These are phyloP conservation scores for Sarcophaga peregrina DNA, from an alignment of 1,140 invertebrate species.

Conservation along the genomic window DNA sequence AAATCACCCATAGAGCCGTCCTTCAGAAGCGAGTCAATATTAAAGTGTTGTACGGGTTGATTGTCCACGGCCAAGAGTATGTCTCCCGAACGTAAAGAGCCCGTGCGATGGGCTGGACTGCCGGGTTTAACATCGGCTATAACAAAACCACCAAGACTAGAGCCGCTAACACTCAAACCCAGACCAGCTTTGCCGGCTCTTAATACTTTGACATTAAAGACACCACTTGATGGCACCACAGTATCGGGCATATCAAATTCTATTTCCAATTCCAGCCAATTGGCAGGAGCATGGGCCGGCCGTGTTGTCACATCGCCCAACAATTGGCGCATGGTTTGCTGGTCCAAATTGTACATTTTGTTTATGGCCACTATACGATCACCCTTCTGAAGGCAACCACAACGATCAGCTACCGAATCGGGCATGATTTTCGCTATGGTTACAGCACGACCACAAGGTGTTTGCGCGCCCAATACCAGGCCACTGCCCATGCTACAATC, in stretches of 20 bases:
- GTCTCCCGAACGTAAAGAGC: constrained; percentile 87
- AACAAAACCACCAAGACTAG: constrained; percentile 70
- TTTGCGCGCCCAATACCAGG: constrained; percentile 54
- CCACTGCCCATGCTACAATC: constrained; percentile 65
- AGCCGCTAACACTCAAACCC: constrained; percentile 86
- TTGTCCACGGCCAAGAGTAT: constrained; percentile 89
- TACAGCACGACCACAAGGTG: constrained; percentile 52
- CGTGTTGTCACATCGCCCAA: constrained; percentile 56
- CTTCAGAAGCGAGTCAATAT: constrained; percentile 63
- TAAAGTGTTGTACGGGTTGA: constrained; percentile 79
- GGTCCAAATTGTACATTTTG: constrained; percentile 73
- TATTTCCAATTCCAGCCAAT: constrained; percentile 75
- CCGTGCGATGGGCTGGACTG: constrained; percentile 89
- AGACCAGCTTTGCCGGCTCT: constrained; percentile 79
- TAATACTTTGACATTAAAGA: constrained; percentile 89
- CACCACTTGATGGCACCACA: constrained; percentile 88
- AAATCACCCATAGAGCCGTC: constrained; percentile 53
- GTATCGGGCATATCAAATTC: constrained; percentile 95
- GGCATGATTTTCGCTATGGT: constrained; percentile 58
- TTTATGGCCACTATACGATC: constrained; percentile 87
- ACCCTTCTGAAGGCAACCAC: constrained; percentile 83
- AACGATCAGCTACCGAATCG: constrained; percentile 68
- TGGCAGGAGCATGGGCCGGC: constrained; percentile 47
- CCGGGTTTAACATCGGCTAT: constrained; percentile 90
- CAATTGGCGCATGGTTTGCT: constrained; percentile 67